Evolutionary conservation across 1,140 invertebrate species (phyloP), one percentile per base, ranked within the genome.

Genomic region (Laupala kohalensis): DNA sequence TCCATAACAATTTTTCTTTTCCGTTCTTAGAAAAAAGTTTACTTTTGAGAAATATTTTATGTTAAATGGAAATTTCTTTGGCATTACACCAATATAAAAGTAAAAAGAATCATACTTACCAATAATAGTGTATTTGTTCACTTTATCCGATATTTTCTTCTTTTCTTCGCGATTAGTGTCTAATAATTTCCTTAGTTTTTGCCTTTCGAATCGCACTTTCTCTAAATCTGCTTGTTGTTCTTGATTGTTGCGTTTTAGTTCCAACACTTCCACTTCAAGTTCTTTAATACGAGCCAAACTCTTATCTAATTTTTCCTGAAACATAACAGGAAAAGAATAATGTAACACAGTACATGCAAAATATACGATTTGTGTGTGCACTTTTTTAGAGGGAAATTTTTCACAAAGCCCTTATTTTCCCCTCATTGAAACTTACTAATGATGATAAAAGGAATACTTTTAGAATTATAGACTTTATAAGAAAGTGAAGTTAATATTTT

Each of bases 141-240:
- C 81, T 72, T 74, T 79, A 75, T 84, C 79, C 4, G 77, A 82
- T 74, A 84, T 77, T 67, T 77, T 78, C 71, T 85, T 85, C 69
- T 86, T 88, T 69, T 88, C 86, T 67, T 88, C 83, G 1, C 86
- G 79, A 28, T 82, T 80, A 64, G 78, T 80, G 77, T 90, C 86
- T 25, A 91, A 78, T 66, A 86, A 82, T 19, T 83, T 81, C 73
- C 85, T 80, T 26, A 85, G 77, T 71, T 80, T 82, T 25, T 78
- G 78, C 75, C 84, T 86, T 76, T 85, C 84, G 25, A 80, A 75
- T 73, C 76, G 81, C 13, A 81, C 76, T 6, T 79, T 77, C 75
- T 85, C 83, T 37, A 85, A 76, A 76, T 86, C 81, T n/a, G 80
- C 78, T 74, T 77, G 75, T 5, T 84, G 75, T 76, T 85, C 80